Conservation (phyloP, 2,888 invertebrate species). For the Heteropelma amictum region DNA sequence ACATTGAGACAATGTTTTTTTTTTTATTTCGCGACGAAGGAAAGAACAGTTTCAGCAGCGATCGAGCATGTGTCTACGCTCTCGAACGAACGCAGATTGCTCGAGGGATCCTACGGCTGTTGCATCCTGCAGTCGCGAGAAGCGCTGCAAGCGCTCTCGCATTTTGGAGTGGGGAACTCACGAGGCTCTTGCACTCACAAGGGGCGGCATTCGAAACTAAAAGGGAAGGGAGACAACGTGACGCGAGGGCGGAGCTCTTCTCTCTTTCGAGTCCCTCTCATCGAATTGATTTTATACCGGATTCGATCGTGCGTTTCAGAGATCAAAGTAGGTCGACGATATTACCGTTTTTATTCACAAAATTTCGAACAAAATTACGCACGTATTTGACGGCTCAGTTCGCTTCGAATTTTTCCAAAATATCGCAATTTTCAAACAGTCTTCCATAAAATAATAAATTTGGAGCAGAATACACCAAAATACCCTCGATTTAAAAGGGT, state of each 20-base stretch:
- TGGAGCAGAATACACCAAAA: no score
- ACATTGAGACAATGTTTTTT: neutral
- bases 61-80: conserved; percentile 73
- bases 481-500: no score
- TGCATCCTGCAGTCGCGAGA: conserved; percentile 69
- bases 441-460: no score
- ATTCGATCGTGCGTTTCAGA: conserved; percentile 17
- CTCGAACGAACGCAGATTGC: conserved; percentile 66
- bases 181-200: conserved; percentile 52
- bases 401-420: neutral
- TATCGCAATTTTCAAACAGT: no score
- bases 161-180: conserved; percentile 62
- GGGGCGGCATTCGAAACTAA: conserved; percentile 74
- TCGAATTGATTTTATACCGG: conserved; percentile 42
- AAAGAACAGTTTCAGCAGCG: conserved; percentile 64
- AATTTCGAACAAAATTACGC: neutral
- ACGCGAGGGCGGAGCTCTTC: conserved; percentile 75
- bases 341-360: neutral
- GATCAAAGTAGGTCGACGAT: neutral
- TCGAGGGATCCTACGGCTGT: conserved; percentile 52
- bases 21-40: neutral
- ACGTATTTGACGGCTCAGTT: neutral
- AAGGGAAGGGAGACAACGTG: conserved; percentile 66
- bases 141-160: conserved; percentile 40
- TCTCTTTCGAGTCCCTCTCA: conserved; percentile 44